A percentile compares a stretch with the other conserved stretches of the same genome.
phyloP scores from a whole-genome alignment of 1,140 invertebrate genomes.

The Drosophila nebulosa region DNA sequence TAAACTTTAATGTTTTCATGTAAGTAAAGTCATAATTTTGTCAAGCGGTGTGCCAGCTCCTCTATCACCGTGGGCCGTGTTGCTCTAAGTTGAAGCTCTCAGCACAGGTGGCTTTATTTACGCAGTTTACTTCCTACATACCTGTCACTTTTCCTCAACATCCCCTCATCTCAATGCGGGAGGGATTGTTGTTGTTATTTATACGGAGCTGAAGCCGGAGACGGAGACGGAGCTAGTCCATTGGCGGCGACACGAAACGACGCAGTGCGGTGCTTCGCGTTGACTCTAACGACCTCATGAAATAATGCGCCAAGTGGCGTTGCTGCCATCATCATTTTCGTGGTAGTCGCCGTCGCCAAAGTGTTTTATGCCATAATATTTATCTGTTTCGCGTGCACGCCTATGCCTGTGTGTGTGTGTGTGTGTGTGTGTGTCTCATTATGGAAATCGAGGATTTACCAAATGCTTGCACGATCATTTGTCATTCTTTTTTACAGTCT shows the following conservation, averaged over 20 bases:
- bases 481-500: constrained; percentile 73
- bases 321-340: constrained; percentile 22
- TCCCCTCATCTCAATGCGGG: neutral
- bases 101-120: constrained; percentile 62
- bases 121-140: constrained; percentile 26
- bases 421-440: constrained; percentile 54
- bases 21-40: constrained; percentile 79
- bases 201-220: too few species aligned
- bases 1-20: constrained; percentile 78
- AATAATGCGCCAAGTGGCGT: constrained; percentile 77
- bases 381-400: constrained; percentile 37
- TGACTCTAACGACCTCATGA: constrained; percentile 76
- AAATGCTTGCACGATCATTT: constrained; percentile 79
- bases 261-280: constrained; percentile 21
- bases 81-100: constrained; percentile 10
- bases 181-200: constrained; percentile 65
- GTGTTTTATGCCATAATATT: constrained; percentile 80
- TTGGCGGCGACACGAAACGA: neutral
- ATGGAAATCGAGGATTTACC: constrained; percentile 78
- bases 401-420: constrained; percentile 27
- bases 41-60: constrained; percentile 34
- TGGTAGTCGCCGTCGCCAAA: constrained; percentile 34
- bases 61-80: neutral
- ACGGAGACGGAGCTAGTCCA: constrained; percentile 42
- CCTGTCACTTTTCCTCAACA: neutral